Evolutionary conservation across 2,888 invertebrate genomes (phyloP).

Genomic region (Euclidia mi): DNA sequence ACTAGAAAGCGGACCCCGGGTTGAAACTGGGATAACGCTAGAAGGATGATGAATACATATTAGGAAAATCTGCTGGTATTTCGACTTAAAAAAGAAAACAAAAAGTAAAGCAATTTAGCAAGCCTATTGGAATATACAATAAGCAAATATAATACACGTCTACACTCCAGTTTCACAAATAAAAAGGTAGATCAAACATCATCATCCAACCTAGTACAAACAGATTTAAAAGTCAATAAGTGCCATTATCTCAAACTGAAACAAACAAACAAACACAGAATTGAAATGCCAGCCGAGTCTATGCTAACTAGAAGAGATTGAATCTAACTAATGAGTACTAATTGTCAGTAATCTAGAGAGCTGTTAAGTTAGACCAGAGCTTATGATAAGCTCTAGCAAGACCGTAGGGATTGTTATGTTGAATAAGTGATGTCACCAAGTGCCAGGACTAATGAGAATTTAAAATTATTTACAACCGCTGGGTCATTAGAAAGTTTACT

Average conservation of each 20-base stretch:
- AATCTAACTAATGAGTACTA: slow-evolving; percentile 37
- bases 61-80: too few relatives aligned
- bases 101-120: too few relatives aligned
- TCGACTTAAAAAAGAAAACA: too few relatives aligned
- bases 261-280: slow-evolving; percentile 11
- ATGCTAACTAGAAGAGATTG: slow-evolving; percentile 26
- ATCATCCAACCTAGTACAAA: too few relatives aligned
- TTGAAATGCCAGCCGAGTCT: slow-evolving; percentile 2
- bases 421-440: slow-evolving; percentile 5
- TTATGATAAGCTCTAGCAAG: slow-evolving; percentile 20
- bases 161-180: too few relatives aligned
- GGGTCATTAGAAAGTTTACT: not conserved
- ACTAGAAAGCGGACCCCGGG: too few relatives aligned
- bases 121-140: too few relatives aligned
- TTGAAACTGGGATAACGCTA: too few relatives aligned
- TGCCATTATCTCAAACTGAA: not conserved
- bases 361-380: slow-evolving; percentile 20
- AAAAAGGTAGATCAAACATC: too few relatives aligned
- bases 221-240: not conserved
- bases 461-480: not conserved
- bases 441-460: slow-evolving; percentile 2
- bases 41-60: too few relatives aligned
- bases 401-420: slow-evolving; percentile 17
- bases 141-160: too few relatives aligned
- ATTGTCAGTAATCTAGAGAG: slow-evolving; percentile 35